Percentiles rank a stretch among this genome's conserved stretches.
phyloP scores from a whole-genome alignment of 92 coral and sea anemone genomes.

The Pocillopora grandis region DNA sequence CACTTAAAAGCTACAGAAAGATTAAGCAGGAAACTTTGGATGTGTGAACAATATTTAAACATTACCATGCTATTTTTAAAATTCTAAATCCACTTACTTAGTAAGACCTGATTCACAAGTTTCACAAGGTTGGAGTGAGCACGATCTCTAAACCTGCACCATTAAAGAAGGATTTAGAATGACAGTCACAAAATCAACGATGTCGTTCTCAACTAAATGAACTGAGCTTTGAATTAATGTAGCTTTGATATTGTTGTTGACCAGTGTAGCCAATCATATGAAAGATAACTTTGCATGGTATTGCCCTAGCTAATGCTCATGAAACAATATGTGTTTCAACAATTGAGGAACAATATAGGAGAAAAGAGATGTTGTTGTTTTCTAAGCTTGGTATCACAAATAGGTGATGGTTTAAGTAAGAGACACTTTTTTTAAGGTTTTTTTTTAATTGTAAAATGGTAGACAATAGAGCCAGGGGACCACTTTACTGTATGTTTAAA shows the following conservation, averaged over 20 bases:
- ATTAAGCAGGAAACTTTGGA: no score
- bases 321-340: constrained; percentile 12
- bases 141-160: background rate
- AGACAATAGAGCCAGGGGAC: background rate
- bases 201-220: background rate
- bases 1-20: no score
- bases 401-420: background rate
- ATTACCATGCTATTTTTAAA: no score
- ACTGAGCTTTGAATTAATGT: background rate
- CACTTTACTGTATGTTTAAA: background rate
- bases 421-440: background rate
- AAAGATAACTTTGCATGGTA: background rate
- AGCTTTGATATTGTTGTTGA: constrained; percentile 15
- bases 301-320: background rate
- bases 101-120: no score
- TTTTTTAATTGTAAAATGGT: background rate
- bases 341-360: background rate
- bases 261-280: constrained; percentile 9
- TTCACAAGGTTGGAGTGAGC: background rate
- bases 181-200: background rate
- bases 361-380: constrained; percentile 4
- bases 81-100: no score
- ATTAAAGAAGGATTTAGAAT: background rate
- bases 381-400: background rate
- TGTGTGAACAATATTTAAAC: no score